Evolutionary conservation across 2,113 vertebrate species (phyloP), one percentile per base, ranked within the genome.

Genomic region (Machaerirhynchus nigripectus): DNA sequence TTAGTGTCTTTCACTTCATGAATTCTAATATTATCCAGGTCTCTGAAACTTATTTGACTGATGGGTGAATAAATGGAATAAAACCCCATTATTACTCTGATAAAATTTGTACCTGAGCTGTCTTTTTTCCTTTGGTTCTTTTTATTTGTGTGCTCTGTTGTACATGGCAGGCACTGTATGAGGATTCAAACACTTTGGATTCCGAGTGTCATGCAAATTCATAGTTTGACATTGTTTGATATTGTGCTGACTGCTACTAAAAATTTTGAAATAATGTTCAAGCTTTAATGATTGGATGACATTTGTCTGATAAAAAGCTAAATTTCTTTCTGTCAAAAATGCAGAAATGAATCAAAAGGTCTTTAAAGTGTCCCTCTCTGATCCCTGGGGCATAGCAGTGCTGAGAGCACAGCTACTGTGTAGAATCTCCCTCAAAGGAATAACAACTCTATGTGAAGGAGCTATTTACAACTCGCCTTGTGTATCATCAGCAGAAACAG

Each of bases 401-500:
- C 92, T 93, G 80, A 97, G 90, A 94, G 84, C 67, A 92, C 49
- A 96, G 79, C 95, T 97, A 80, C 81, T 90, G 89, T 64, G 63
- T 71, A 91, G 91, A 81, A 84, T 63, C 65, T 60, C 94, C 97
- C 97, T 97, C 97, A 87, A 95, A 98, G 97, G 94, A 98, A 97
- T 96, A 97, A 90, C 89, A 93, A 73, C 11, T 65, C 60, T 74
- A 63, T 91, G 67, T 68, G 85, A 96, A 94, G 96, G 80, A 96
- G 93, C 97, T 98, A 97, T 97, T 97, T 98, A 98, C 96, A 98
- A 96, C 93, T 97, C 91, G 95, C 80, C 97, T 95, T 96, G 92
- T 96, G 87, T 96, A 96, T 96, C 95, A 97, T 97, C 96, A 98
- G 91, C 97, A 98, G 90, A 98, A 98, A 97, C 89, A 97, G 96